Evolutionary conservation across 2,888 invertebrate species (phyloP), one percentile per base, ranked within the genome.

Genomic region (Kuschelorhynchus macadamiae): DNA sequence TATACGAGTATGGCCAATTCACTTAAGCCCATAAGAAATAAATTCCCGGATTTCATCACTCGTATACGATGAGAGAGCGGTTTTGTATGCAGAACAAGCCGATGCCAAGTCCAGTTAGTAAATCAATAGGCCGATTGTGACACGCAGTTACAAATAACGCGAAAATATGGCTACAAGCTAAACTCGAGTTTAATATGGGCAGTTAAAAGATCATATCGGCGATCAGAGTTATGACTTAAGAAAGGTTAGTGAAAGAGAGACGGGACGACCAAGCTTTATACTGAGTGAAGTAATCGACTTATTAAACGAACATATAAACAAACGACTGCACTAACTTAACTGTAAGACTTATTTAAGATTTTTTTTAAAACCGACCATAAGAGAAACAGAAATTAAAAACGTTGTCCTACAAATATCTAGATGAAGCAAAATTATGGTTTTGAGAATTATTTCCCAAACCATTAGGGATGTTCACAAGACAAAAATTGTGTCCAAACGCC

Each of bases 131-230:
- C 56, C 61, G 56, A 65, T 62, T 59, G 56, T 61, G 67, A 71
- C 71, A 59, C 60, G 67, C 56, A 50, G 65, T 67, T 71, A 71
- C 71, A 71, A 71, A 71, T 71, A 71, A 71, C 41, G 63, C 67
- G 53, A 67, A 67, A 50, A 67, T 67, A 71, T 64, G 60, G 56
- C 52, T 71, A 71, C 71, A 71, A 71, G 64, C 62, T 63, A 63
- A 60, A 67, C 67, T 67, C 52, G 64, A 47, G 59, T 67, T 71
- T 71, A 67, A 71, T 73, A 74, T 72, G 53, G 36, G 66, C 71
- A 67, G 71, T 69, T 69, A 74, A 74, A 73, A 72, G 74, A 74
- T 74, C 72, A 70, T 73, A 74, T 74, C 74, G 62, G 59, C 65
- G 50, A 53, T 66, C 65, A 57, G 55, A 73, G 68, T 72, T 74